These are phyloP conservation scores for Cheilosia vulpina DNA, from an alignment of 2,888 invertebrate species.

Conservation along the genomic window DNA sequence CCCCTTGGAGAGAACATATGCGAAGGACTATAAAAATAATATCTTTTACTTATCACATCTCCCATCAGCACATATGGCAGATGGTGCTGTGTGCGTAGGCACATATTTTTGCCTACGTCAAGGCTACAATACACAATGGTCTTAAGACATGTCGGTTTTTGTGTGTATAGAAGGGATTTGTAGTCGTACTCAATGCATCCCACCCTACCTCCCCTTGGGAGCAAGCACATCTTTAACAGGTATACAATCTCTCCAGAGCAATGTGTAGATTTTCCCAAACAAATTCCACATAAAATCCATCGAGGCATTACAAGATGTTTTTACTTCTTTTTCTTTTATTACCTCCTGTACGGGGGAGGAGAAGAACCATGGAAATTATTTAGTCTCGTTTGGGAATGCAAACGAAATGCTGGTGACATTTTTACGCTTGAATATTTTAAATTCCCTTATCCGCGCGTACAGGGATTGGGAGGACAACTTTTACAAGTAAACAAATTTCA, in stretches of 20 bases:
- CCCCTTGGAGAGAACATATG: constrained; percentile 24
- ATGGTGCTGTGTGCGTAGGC: constrained; percentile 52
- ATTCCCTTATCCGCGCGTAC: constrained; percentile 7
- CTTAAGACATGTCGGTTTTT: constrained; percentile 32
- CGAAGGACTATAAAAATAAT: constrained; percentile 51
- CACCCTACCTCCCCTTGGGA: constrained; percentile 12
- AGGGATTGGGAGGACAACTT: constrained; percentile 6
- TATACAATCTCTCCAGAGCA: constrained; percentile 8
- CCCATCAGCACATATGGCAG: constrained; percentile 23
- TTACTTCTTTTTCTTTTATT: background rate
- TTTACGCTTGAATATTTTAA: constrained; percentile 20
- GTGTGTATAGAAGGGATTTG: constrained; percentile 25
- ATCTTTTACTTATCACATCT: constrained; percentile 37
- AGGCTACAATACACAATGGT: constrained; percentile 50
- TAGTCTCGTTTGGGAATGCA: constrained; percentile 13
- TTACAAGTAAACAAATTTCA: constrained; percentile 9
- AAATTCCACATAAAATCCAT: constrained; percentile 31
- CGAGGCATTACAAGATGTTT: constrained; percentile 30
- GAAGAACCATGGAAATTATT: constrained; percentile 18
- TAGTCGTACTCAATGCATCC: constrained; percentile 6
- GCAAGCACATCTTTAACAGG: constrained; percentile 23
- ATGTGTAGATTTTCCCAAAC: constrained; percentile 26
- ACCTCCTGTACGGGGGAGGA: background rate
- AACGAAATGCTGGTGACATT: constrained; percentile 22
- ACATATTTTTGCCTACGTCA: constrained; percentile 40